Evolutionary conservation across 2,797 vertebrate genomes (phyloP), one percentile per base, ranked within the genome.

Genomic region (Coregonus ussuriensis): DNA sequence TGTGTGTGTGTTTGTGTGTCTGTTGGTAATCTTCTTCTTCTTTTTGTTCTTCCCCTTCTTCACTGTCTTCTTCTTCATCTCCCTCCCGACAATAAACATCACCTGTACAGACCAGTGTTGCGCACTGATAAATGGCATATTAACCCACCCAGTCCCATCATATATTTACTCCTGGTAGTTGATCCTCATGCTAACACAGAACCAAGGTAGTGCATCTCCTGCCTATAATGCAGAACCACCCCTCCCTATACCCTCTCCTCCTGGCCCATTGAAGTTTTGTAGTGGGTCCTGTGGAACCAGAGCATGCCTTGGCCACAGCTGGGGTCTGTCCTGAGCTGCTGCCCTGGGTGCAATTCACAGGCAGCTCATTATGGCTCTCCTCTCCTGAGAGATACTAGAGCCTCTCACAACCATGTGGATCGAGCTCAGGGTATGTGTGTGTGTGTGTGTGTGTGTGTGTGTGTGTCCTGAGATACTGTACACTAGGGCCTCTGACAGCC

Each of bases 251-350:
- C 33, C 14, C 35, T 9, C 33, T 11, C 41, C 41, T 47, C 41
- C 29, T 29, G 29, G 25, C 63, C 63, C 13, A 21, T 59, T 66
- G 29, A 14, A 16, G 66, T 79, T 79, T 74, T 75, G 76, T 16
- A 51, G 21, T 73, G 71, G 75, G 31, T 74, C 74, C 69, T 47
- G 31, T 52, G 65, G 54, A 71, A 74, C 74, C 21, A 71, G 6
- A 1, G 11, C 71, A 53, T 71, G 76, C 56, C 74, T 76, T 35
- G 21, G 54, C 35, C 63, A 79, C 87, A 87, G 84, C 85, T 86
- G 85, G 78, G 75, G 74, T 81, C 79, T 74, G 77, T 84, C 82
- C 82, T 81, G 81, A 77, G 53, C 35, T 29, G 37, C 59, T 63
- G 59, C 59, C 9, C 41, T 63, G 21, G 9, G 59, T 63, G 21